phyloP scores from a whole-genome alignment of 2,113 vertebrate species.

The Pygoscelis antarcticus region DNA sequence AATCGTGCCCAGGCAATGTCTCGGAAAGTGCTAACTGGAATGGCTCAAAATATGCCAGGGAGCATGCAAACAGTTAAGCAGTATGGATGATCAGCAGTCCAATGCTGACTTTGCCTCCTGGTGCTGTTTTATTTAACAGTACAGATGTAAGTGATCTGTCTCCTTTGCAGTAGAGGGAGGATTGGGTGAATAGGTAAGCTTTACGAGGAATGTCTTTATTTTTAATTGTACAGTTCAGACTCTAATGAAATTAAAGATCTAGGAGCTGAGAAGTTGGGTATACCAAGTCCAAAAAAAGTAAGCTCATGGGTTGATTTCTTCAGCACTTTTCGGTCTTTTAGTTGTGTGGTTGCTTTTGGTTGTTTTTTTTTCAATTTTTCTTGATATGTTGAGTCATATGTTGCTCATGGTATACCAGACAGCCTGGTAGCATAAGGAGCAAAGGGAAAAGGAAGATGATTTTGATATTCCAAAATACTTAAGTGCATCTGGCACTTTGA shows the following conservation, averaged over 20 bases:
- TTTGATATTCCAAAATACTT: not conserved
- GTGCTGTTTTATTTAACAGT: not conserved
- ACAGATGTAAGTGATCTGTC: not conserved
- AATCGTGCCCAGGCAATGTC: not conserved
- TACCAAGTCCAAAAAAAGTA: not conserved
- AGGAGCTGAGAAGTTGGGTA: not conserved
- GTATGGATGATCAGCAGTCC: not conserved
- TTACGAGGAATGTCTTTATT: not conserved
- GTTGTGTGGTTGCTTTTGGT: not conserved
- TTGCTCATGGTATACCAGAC: not conserved
- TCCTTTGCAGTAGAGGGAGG: not conserved
- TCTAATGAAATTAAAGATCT: not conserved
- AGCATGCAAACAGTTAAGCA: not conserved
- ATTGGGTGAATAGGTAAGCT: not conserved
- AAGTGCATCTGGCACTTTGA: not conserved
- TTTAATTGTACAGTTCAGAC: not conserved
- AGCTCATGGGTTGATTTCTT: not conserved
- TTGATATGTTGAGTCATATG: not conserved
- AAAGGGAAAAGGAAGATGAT: not conserved
- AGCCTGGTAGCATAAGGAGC: not conserved
- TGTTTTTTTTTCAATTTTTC: not conserved
- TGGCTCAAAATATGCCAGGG: not conserved
- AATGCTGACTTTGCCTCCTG: not conserved
- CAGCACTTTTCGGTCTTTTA: accelerated
- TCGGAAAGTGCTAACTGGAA: not conserved